These are phyloP conservation scores for Plecturocebus donacophilus DNA, from an alignment of 2,113 vertebrate genomes.

Conservation along the genomic window DNA sequence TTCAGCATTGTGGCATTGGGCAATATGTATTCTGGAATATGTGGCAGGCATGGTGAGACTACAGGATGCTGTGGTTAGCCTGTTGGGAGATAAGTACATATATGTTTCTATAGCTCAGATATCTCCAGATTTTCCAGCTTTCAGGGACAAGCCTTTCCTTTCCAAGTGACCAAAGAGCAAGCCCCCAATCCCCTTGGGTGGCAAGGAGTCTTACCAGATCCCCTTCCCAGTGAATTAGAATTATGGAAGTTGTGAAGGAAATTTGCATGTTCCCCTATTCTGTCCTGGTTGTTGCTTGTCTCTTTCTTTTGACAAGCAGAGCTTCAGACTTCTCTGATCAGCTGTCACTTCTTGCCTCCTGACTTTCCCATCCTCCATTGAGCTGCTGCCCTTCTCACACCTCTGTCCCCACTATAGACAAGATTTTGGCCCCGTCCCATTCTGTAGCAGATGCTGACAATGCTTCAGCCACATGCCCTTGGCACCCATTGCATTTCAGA, in stretches of 20 bases:
- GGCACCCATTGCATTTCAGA: not conserved
- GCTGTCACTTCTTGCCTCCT: not conserved
- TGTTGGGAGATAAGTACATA: too few relatives aligned
- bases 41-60: not conserved
- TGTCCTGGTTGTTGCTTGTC: not conserved
- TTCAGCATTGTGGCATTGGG: not conserved
- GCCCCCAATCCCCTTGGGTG: not conserved
- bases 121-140: not conserved
- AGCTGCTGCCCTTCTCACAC: not conserved
- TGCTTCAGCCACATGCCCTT: not conserved
- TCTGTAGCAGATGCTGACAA: not conserved
- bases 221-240: not conserved
- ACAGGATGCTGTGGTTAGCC: not conserved
- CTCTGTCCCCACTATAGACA: not conserved
- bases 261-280: too few relatives aligned
- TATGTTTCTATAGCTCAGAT: not conserved
- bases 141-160: not conserved
- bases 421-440: not conserved
- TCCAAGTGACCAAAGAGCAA: not conserved
- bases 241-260: not conserved
- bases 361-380: not conserved
- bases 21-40: not conserved
- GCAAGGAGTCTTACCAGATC: not conserved
- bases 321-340: not conserved
- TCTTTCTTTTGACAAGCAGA: not conserved